Conservation (phyloP, 2,113 vertebrate genomes). For the Butorides virescens region DNA sequence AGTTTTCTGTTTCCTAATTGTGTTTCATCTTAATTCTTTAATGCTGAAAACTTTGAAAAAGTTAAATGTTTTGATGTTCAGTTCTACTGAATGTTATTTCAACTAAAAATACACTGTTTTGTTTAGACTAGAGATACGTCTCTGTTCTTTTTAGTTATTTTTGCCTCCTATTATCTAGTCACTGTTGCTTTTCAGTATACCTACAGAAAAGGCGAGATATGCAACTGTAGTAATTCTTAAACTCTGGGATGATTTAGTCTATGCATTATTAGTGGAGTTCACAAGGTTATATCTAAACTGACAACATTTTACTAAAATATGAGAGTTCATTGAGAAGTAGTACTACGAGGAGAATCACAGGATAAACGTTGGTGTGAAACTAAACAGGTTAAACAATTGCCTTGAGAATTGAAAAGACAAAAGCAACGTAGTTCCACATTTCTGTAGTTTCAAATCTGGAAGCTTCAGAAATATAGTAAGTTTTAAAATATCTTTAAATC, state of each 20-base stretch:
- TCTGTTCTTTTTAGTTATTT: conserved; percentile 43
- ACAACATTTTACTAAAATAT: neutral
- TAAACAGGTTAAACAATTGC: conserved; percentile 61
- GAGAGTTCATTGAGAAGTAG: neutral
- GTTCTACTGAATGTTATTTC: conserved; percentile 71
- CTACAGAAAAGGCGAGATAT: neutral
- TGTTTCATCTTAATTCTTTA: conserved; percentile 80
- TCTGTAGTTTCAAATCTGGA: conserved; percentile 18
- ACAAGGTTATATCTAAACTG: neutral
- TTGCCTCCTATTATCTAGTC: conserved; percentile 29
- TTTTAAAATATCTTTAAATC: conserved; percentile 65
- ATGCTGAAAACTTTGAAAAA: conserved; percentile 81
- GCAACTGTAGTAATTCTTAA: neutral
- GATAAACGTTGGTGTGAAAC: conserved; percentile 1
- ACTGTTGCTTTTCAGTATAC: neutral
- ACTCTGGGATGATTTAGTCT: neutral
- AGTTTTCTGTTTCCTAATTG: conserved; percentile 76
- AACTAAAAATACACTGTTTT: conserved; percentile 70
- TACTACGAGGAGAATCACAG: neutral
- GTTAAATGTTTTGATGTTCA: conserved; percentile 78
- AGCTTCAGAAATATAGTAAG: conserved; percentile 62
- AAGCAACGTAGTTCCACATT: conserved; percentile 1
- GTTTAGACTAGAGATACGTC: conserved; percentile 45
- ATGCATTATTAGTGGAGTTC: conserved; percentile 32
- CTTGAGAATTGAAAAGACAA: conserved; percentile 58